phyloP scores from a whole-genome alignment of 1,140 invertebrate genomes.

The Magallana gigas region DNA sequence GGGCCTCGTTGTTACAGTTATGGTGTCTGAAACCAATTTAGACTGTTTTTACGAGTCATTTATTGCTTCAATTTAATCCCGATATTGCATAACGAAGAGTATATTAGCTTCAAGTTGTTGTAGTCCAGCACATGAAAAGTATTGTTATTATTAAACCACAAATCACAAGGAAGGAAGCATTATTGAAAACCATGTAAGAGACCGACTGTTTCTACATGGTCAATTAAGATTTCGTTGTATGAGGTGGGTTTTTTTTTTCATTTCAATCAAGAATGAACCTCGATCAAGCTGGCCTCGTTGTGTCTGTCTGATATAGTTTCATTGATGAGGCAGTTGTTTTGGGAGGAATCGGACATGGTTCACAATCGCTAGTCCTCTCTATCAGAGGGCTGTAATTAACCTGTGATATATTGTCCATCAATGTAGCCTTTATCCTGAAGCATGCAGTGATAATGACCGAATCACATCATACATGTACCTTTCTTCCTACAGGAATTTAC shows the following conservation, averaged over 20 bases:
- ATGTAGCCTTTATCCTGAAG: not conserved
- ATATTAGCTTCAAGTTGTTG: not conserved
- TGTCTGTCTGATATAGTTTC: not conserved
- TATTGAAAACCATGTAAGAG: conserved; percentile 4
- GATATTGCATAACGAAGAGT: not conserved
- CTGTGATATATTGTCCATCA: conserved; percentile 35
- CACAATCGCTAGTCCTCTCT: not conserved
- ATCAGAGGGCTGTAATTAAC: not conserved
- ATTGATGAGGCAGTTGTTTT: not conserved
- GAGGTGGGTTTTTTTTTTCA: not conserved
- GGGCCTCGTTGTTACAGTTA: not conserved
- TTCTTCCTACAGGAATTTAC: not conserved
- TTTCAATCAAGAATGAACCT: not conserved
- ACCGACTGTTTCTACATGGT: not conserved
- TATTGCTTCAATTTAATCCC: conserved; percentile 20
- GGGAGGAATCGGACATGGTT: not conserved
- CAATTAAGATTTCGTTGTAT: not conserved
- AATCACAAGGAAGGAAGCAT: not conserved
- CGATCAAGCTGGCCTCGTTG: not conserved
- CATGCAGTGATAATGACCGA: conserved; percentile 18
- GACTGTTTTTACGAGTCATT: not conserved
- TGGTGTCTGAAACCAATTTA: not conserved
- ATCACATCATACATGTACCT: conserved; percentile 28
- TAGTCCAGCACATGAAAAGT: not conserved
- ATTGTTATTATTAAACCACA: not conserved